A percentile compares a stretch with the other conserved stretches of the same genome.
Evolutionary conservation across 2,888 invertebrate species (phyloP).

Genomic region (Eupithecia inturbata): DNA sequence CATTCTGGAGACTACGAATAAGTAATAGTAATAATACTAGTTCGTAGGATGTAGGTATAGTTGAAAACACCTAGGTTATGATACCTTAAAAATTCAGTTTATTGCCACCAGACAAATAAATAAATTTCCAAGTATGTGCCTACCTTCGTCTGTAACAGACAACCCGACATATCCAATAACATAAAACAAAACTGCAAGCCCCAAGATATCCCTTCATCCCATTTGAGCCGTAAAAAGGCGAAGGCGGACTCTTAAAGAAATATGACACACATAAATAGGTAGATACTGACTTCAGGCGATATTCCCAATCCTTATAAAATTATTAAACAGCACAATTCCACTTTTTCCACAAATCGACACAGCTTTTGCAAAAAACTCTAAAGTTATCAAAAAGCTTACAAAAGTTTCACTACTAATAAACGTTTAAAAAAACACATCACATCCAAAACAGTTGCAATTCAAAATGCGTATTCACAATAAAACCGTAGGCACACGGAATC

Average conservation of each 20-base stretch:
- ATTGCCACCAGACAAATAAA: constrained; percentile 27
- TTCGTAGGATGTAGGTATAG: neutral
- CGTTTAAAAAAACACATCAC: constrained; percentile 31
- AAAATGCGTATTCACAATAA: constrained; percentile 33
- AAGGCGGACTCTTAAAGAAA: constrained; percentile 68
- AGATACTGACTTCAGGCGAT: constrained; percentile 65
- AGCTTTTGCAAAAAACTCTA: constrained; percentile 21
- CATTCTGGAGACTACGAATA: neutral
- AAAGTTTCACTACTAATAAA: constrained; percentile 17
- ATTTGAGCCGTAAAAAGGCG: constrained; percentile 68
- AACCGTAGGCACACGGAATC: constrained; percentile 35
- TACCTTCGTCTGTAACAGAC: constrained; percentile 27
- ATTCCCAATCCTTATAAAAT: constrained; percentile 67
- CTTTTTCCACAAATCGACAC: constrained; percentile 12
- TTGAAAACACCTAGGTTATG: neutral
- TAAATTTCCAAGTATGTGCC: constrained; percentile 12
- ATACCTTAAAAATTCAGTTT: neutral
- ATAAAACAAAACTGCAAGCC: constrained; percentile 68
- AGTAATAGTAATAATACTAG: too few relatives aligned
- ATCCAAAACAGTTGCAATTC: constrained; percentile 31
- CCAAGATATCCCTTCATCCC: constrained; percentile 64
- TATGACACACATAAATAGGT: constrained; percentile 70
- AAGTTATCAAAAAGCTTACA: constrained; percentile 13
- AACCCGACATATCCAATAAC: constrained; percentile 60
- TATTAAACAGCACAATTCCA: constrained; percentile 47